Percentiles rank a stretch among this genome's conserved stretches.
Conservation (phyloP, 2,113 vertebrate genomes). For the Lucifuga dentata region DNA sequence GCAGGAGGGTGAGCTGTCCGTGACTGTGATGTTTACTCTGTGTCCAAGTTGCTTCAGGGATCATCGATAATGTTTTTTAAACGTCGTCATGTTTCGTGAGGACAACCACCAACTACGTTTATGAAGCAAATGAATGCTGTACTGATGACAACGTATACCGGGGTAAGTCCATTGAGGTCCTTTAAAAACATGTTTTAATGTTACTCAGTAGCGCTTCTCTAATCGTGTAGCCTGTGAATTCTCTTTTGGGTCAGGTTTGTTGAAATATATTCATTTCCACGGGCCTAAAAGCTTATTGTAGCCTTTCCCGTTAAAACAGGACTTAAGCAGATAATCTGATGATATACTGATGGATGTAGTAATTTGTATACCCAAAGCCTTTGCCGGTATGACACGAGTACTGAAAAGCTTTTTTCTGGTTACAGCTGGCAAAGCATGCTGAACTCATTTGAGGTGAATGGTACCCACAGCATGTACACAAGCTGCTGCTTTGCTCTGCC, state of each 20-base stretch:
- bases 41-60: slow-evolving; percentile 31
- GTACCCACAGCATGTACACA: slow-evolving; percentile 27
- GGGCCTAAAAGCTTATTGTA: background rate
- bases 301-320: background rate
- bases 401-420: slow-evolving; percentile 2
- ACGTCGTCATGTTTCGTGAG: slow-evolving; percentile 15
- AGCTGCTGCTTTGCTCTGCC: slow-evolving; percentile 42
- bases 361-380: background rate
- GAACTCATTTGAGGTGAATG: slow-evolving; percentile 39
- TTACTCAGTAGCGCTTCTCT: background rate
- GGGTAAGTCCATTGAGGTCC: slow-evolving; percentile 54
- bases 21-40: slow-evolving; percentile 41
- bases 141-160: slow-evolving; percentile 39
- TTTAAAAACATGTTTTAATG: background rate
- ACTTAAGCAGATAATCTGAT: background rate
- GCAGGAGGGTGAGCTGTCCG: slow-evolving; percentile 47
- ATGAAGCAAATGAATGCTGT: slow-evolving; percentile 4
- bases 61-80: slow-evolving; percentile 20
- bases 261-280: background rate
- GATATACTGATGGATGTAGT: background rate
- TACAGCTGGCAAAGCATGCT: slow-evolving; percentile 30
- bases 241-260: background rate
- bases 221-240: background rate
- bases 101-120: slow-evolving; percentile 7
- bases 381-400: background rate